A percentile compares a stretch with the other conserved stretches of the same genome.
phyloP scores from a whole-genome alignment of 2,113 vertebrate genomes.

The Proteles cristata region DNA sequence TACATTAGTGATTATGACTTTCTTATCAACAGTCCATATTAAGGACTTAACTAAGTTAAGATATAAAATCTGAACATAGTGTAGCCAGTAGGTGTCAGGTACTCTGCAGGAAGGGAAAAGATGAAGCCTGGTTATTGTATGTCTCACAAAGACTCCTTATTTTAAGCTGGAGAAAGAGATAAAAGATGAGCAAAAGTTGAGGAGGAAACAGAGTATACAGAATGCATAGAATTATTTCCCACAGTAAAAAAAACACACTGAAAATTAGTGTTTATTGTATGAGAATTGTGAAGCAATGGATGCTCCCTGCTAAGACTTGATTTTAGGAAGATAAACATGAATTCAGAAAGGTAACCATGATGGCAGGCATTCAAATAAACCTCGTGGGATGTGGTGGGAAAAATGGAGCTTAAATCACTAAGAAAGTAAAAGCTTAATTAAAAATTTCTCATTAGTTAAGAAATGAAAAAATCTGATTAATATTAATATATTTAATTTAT shows the following conservation, averaged over 20 bases:
- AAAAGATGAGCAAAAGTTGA: neutral
- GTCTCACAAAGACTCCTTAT: neutral
- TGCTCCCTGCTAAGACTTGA: neutral
- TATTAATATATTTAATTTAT: conserved; percentile 79
- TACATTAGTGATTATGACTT: neutral
- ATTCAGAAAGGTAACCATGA: neutral
- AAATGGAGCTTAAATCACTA: conserved; percentile 57
- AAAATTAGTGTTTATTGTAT: neutral
- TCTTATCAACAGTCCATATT: neutral
- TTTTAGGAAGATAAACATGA: neutral
- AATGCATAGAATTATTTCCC: neutral
- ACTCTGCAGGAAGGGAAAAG: neutral
- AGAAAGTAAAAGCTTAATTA: conserved; percentile 76
- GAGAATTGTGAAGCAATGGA: neutral
- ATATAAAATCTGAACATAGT: neutral
- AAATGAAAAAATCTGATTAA: conserved; percentile 77
- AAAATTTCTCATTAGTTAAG: conserved; percentile 82
- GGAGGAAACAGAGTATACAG: neutral
- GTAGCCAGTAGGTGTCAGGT: neutral
- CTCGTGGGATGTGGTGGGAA: neutral
- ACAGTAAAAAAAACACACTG: neutral
- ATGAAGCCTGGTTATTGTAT: neutral
- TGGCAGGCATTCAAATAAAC: neutral
- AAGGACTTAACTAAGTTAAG: neutral
- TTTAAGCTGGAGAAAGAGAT: neutral